These are phyloP conservation scores for Engraulis encrasicolus DNA, from an alignment of 2,113 vertebrate genomes.

Conservation along the genomic window DNA sequence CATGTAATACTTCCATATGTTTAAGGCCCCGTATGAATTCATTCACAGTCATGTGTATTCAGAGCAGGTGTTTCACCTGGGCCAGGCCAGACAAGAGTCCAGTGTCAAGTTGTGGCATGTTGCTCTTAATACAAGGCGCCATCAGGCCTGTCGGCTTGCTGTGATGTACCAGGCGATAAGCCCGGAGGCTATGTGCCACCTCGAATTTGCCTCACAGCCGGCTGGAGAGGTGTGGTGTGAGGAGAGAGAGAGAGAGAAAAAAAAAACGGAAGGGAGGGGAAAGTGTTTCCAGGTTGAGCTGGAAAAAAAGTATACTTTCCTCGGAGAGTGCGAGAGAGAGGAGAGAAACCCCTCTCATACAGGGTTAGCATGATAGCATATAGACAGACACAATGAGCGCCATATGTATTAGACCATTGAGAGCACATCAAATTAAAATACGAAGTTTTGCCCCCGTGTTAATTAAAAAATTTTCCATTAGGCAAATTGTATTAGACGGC, in stretches of 20 bases:
- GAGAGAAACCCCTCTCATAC: not conserved
- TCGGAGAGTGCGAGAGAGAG: not conserved
- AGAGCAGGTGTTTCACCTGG: constrained; percentile 26
- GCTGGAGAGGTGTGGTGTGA: constrained; percentile 19
- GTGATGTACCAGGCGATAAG: not conserved
- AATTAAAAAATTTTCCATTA: constrained; percentile 57
- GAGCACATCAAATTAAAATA: not conserved
- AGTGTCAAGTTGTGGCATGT: constrained; percentile 33
- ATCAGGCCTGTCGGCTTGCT: not conserved
- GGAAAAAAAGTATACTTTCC: not conserved
- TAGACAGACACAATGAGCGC: not conserved
- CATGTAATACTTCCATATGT: not conserved
- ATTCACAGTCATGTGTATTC: not conserved
- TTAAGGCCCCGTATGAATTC: not conserved
- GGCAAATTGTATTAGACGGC: constrained; percentile 46
- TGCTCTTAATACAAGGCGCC: constrained; percentile 22
- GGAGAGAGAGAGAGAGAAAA: too few relatives aligned
- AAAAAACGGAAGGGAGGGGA: not conserved
- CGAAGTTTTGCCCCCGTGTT: not conserved
- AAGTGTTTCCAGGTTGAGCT: not conserved
- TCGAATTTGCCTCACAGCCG: constrained; percentile 33
- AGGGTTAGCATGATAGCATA: not conserved
- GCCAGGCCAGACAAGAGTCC: constrained; percentile 37
- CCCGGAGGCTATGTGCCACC: not conserved
- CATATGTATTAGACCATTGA: not conserved